Conservation (phyloP, 2,113 vertebrate genomes). For the Lynx canadensis region DNA sequence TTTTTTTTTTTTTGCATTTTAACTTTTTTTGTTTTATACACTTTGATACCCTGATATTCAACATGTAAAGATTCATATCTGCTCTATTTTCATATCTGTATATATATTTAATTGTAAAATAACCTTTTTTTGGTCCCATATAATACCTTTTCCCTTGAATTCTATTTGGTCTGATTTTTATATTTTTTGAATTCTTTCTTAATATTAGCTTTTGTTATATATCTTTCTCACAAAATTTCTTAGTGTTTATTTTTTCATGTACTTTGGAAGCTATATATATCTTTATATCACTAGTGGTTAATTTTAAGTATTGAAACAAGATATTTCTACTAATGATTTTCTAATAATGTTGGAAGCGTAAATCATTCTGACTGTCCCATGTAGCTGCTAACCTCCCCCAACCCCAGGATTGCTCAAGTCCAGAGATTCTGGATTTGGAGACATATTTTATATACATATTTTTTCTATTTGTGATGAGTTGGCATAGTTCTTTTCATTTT, state of each 20-base stretch:
- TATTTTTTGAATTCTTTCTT: slow-evolving; percentile 20
- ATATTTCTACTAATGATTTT: slow-evolving; percentile 13
- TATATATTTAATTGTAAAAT: neutral
- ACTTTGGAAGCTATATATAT: neutral
- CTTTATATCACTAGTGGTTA: neutral
- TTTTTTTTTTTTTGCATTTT: slow-evolving; percentile 14
- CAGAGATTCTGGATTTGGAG: neutral
- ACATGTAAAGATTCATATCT: neutral
- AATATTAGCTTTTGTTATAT: neutral
- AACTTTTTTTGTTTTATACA: neutral
- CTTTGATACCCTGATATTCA: neutral
- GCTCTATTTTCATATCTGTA: neutral
- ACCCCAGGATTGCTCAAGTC: neutral
- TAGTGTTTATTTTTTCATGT: neutral
- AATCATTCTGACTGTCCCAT: neutral
- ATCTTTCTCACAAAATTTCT: slow-evolving; percentile 4
- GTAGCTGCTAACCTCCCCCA: neutral
- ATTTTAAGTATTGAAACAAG: neutral
- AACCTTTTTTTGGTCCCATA: neutral
- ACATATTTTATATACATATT: neutral
- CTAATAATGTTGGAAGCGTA: slow-evolving; percentile 13
- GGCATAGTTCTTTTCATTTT: neutral
- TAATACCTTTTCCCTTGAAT: slow-evolving; percentile 12
- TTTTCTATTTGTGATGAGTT: neutral
- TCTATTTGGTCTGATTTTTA: slow-evolving; percentile 25